Evolutionary conservation across 2,797 vertebrate genomes (phyloP), one percentile per base, ranked within the genome.

Genomic region (Neomorphus geoffroyi): DNA sequence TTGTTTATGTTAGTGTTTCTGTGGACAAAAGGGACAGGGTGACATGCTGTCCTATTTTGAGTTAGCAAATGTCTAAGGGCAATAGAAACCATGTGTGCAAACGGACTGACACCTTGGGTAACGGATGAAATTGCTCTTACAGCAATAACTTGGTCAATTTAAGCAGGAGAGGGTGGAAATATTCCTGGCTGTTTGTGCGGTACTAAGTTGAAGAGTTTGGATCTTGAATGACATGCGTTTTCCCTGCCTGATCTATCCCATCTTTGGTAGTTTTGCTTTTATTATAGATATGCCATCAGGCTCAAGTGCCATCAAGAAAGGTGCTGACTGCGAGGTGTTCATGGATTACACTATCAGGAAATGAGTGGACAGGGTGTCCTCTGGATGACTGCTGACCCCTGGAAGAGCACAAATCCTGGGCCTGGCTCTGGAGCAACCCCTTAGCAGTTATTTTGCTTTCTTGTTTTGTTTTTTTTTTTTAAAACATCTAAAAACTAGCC

Each of bases 31-130:
- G 26, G 35, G 62, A 32, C 53, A 56, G 69, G 35, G 57, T 90
- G 90, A 72, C 22, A 18, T 0, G 2, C 60, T 91, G 69, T 51
- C 51, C 45, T 72, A 4, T 74, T 89, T 54, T 41, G 50, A 16
- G 19, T 18, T 50, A 56, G 30, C 35, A 43, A 48, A 23, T 73
- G 86, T 90, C 70, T 90, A 74, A 80, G 58, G 72, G 53, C 91
- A 94, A 83, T 92, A 81, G 85, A 92, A 97, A 33, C 37, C 57
- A 24, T 4, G 12, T 90, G 71, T 18, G 7, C 64, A 93, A 69
- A 88, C 50, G 66, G 80, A 22, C 43, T 4, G 17, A 50, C 5
- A 35, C 46, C 57, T 48, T 33, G 41, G 60, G 71, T 88, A 74
- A 85, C 11, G 39, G 70, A 69, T 88, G 74, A 77, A 86, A 70